phyloP scores from a whole-genome alignment of 2,888 invertebrate species.

The Apodemia duryi region DNA sequence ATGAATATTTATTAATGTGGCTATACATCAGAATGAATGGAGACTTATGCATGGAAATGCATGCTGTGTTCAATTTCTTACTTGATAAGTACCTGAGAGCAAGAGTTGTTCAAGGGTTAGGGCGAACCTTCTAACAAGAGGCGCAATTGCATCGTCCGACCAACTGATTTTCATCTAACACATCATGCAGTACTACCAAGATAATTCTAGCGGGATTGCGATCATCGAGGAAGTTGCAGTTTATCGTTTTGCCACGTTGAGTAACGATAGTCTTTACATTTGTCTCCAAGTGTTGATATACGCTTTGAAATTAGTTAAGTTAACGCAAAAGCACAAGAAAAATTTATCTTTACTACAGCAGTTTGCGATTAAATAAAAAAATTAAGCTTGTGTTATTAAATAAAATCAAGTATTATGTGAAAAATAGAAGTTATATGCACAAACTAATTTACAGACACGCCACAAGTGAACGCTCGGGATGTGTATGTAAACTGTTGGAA shows the following conservation, averaged over 20 bases:
- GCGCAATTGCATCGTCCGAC: background rate
- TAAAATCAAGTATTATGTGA: slow-evolving; percentile 55
- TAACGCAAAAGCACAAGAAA: slow-evolving; percentile 53
- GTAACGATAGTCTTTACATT: background rate
- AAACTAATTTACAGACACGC: slow-evolving; percentile 61
- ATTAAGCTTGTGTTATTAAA: slow-evolving; percentile 60
- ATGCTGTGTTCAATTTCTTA: slow-evolving; percentile 7
- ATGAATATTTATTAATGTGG: slow-evolving; percentile 1
- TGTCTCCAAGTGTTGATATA: slow-evolving; percentile 19
- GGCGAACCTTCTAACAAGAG: slow-evolving; percentile 12
- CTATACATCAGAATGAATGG: background rate
- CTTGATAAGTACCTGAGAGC: slow-evolving; percentile 1
- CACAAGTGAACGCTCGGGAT: slow-evolving; percentile 60
- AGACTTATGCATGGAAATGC: slow-evolving; percentile 9
- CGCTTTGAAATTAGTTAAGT: slow-evolving; percentile 31
- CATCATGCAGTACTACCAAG: slow-evolving; percentile 64
- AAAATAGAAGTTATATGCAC: slow-evolving; percentile 54
- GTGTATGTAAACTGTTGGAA: slow-evolving; percentile 49
- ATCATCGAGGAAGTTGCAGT: slow-evolving; percentile 63
- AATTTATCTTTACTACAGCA: slow-evolving; percentile 50
- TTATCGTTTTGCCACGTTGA: slow-evolving; percentile 6
- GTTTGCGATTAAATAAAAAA: slow-evolving; percentile 57
- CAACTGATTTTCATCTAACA: slow-evolving; percentile 36
- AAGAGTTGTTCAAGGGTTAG: background rate
- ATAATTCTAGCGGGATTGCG: slow-evolving; percentile 72